A percentile compares a stretch with the other conserved stretches of the same genome.
Evolutionary conservation across 2,888 invertebrate genomes (phyloP).

Genomic region (Ectemnius cavifrons): DNA sequence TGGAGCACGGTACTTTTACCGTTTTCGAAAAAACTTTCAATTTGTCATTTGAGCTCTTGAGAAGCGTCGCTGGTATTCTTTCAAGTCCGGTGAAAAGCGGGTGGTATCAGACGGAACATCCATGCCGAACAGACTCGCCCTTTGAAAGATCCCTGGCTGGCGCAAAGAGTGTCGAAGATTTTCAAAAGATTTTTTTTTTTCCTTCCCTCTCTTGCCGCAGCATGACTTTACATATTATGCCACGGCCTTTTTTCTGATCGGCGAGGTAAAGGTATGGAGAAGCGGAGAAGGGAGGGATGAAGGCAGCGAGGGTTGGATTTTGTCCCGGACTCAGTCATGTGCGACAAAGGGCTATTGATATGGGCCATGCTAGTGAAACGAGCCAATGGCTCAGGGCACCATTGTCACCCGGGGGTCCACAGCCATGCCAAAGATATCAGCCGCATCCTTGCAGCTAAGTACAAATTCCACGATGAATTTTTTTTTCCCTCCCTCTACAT

Average conservation of each 20-base stretch:
- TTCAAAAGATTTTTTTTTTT: slow-evolving; percentile 36
- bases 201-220: background rate
- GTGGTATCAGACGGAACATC: background rate
- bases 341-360: slow-evolving; percentile 53
- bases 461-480: slow-evolving; percentile 44
- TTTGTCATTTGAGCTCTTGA: too few species aligned
- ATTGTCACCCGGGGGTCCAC: slow-evolving; percentile 50
- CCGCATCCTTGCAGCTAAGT: slow-evolving; percentile 42
- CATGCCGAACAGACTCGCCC: background rate
- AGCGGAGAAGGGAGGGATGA: background rate
- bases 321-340: slow-evolving; percentile 48
- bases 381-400: slow-evolving; percentile 49
- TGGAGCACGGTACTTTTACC: too few species aligned
- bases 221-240: slow-evolving; percentile 46
- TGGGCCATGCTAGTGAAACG: slow-evolving; percentile 49
- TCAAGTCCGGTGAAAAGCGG: too few species aligned
- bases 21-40: too few species aligned
- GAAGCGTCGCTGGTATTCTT: too few species aligned
- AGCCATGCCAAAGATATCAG: slow-evolving; percentile 49
- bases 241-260: slow-evolving; percentile 36
- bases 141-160: background rate
- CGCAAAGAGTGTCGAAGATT: slow-evolving; percentile 32
- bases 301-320: slow-evolving; percentile 29
- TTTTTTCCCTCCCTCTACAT: background rate
- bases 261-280: background rate